These are phyloP conservation scores for Pristionchus exspectatus DNA, from an alignment of 2,888 invertebrate genomes.

Conservation along the genomic window DNA sequence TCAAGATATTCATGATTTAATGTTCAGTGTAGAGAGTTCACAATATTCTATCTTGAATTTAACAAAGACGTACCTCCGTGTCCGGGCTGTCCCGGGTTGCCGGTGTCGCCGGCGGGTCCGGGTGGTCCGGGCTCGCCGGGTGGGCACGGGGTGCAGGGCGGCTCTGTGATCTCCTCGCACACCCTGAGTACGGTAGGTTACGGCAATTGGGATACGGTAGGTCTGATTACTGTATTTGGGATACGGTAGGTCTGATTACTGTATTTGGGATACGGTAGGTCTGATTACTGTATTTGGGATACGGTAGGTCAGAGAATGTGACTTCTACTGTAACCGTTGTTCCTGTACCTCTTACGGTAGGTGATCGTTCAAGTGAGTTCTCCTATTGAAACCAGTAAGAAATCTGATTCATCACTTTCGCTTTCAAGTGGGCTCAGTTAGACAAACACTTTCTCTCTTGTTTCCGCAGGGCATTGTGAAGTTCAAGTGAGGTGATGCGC, in stretches of 20 bases:
- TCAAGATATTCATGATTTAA: too few relatives aligned
- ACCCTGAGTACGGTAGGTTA: slow-evolving; percentile 61
- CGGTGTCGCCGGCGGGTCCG: slow-evolving; percentile 71
- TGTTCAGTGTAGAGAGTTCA: too few relatives aligned
- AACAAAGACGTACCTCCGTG: slow-evolving; percentile 45
- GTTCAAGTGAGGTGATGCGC: neutral
- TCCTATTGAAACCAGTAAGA: neutral
- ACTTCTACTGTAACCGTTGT: too few relatives aligned
- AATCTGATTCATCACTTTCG: neutral
- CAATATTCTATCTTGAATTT: too few relatives aligned
- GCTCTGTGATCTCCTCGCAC: slow-evolving; percentile 77
- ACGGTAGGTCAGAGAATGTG: neutral
- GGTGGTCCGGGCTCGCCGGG: slow-evolving; percentile 77
- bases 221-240: neutral
- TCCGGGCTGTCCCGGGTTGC: slow-evolving; percentile 70
- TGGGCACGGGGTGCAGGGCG: slow-evolving; percentile 77
- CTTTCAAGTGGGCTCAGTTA: neutral
- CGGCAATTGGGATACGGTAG: slow-evolving; percentile 24
- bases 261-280: neutral
- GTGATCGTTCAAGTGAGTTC: neutral
- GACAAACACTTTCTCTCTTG: slow-evolving; percentile 35
- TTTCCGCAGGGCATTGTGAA: neutral
- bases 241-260: neutral
- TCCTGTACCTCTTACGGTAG: neutral
- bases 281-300: slow-evolving; percentile 6